Conservation (phyloP, 92 coral and sea anemone genomes). For the Zoanthus gigantus region DNA sequence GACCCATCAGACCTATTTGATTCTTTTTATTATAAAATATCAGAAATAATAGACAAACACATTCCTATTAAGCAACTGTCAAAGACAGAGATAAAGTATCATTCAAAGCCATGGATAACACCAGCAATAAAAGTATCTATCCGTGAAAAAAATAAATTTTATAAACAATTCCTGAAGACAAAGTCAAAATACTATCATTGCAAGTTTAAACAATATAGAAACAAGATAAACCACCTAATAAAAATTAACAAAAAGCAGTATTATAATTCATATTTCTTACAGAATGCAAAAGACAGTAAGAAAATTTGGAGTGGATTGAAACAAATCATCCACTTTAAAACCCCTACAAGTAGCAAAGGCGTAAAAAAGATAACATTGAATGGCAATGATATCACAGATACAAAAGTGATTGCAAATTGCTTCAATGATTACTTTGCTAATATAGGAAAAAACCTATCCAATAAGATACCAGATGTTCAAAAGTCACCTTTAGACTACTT, state of each 20-base stretch:
- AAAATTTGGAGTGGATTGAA: slow-evolving; percentile 40
- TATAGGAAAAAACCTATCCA: neutral
- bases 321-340: slow-evolving; percentile 14
- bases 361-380: neutral
- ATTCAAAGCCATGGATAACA: neutral
- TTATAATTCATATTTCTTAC: neutral
- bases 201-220: slow-evolving; percentile 27
- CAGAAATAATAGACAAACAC: neutral
- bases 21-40: neutral
- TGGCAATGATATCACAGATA: neutral
- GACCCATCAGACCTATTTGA: slow-evolving; percentile 27
- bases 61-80: slow-evolving; percentile 36
- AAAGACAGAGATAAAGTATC: no score
- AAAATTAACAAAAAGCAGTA: neutral
- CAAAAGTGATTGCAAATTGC: no score
- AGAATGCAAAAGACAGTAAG: neutral
- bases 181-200: slow-evolving; percentile 49
- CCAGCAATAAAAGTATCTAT: slow-evolving; percentile 5
- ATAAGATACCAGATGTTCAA: no score
- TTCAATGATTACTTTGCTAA: neutral
- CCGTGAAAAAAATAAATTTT: slow-evolving; percentile 41
- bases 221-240: no score
- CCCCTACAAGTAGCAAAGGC: neutral
- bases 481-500: no score
- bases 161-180: slow-evolving; percentile 46